Percentiles rank a stretch among this genome's conserved stretches.
Conservation (phyloP, 2,888 invertebrate genomes). For the Sphaerolaimus hirsutus region DNA sequence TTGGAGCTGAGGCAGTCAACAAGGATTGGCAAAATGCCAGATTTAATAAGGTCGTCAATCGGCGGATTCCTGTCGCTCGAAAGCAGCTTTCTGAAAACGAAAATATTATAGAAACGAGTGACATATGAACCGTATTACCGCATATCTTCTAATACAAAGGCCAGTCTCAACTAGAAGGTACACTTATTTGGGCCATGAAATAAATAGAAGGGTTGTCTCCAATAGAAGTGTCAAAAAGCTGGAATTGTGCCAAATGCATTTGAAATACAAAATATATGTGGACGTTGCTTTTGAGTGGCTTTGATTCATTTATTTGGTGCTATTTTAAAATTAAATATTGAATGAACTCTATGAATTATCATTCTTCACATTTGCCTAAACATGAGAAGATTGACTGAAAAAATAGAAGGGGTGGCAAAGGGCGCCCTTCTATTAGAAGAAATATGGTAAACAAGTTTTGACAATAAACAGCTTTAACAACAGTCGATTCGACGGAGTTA, state of each 20-base stretch:
- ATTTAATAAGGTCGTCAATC: conserved; percentile 73
- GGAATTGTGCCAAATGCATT: too few species aligned
- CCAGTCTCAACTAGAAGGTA: conserved; percentile 59
- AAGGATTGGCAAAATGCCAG: conserved; percentile 78
- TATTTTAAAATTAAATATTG: too few species aligned
- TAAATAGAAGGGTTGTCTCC: not conserved
- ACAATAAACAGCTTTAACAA: too few species aligned
- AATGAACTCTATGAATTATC: too few species aligned
- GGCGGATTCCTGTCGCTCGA: conserved; percentile 95
- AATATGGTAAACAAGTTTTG: too few species aligned
- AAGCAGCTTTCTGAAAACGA: conserved; percentile 48
- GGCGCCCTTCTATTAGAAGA: too few species aligned
- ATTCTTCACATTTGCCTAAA: too few species aligned
- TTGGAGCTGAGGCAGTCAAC: conserved; percentile 65
- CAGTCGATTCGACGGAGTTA: too few species aligned
- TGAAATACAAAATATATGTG: not conserved
- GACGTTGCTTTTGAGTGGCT: not conserved
- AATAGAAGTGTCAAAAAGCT: not conserved
- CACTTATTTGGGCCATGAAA: conserved; percentile 14
- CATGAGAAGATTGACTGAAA: too few species aligned
- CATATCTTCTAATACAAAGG: conserved; percentile 54
- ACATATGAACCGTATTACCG: too few species aligned
- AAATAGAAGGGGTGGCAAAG: too few species aligned
- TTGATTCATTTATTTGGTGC: too few species aligned
- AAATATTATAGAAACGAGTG: conserved; percentile 35